Evolutionary conservation across 2,888 invertebrate species (phyloP), one percentile per base, ranked within the genome.

Genomic region (Synergus umbraculus): DNA sequence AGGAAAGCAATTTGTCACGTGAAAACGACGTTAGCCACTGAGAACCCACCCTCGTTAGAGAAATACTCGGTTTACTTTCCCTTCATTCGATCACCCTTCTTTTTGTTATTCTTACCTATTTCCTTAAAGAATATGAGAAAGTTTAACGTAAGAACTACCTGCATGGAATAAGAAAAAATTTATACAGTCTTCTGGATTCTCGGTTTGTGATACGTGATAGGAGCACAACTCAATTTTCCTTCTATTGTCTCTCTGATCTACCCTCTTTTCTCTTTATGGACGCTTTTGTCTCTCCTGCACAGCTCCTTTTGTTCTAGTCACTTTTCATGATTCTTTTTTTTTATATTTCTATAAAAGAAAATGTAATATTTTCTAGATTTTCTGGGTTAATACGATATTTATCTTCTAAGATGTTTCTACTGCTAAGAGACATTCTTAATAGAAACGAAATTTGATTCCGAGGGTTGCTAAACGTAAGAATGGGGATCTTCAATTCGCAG

Each of bases 1-100:
- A 79, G 60, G 46, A 79, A 80, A 80, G 78, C 79, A 82, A 82
- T 82, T 80, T 82, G 76, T 82, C 78, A 80, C 69, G 29, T 78
- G 80, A 77, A 78, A 80, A 82, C 73, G 78, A 80, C 54, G 77
- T 82, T 82, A 78, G 79, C 49, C 29, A 37, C 67, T 46, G 49
- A 69, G 69, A 49, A 43, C 43, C n/a, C 13, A 43, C 66, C 29
- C 64, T 64, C 64, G 64, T 64, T 64, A 64, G 37, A 64, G n/a
- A 49, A 49, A 49, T 49, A 29, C 67, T 46, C n/a, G 2, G 49
- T 29, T 69, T 69, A 69, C 29, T 49, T 49, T 69, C 15, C 15
- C 69, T 49, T 69, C 15, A 69, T 46, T 29, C 69, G 49, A 49
- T 69, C 29, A 29, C 8, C 49, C 29, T 69, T 67, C 13, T 5